Evolutionary conservation across 1,140 invertebrate species (phyloP), one percentile per base, ranked within the genome.

Genomic region (Chironomus striatipennis): DNA sequence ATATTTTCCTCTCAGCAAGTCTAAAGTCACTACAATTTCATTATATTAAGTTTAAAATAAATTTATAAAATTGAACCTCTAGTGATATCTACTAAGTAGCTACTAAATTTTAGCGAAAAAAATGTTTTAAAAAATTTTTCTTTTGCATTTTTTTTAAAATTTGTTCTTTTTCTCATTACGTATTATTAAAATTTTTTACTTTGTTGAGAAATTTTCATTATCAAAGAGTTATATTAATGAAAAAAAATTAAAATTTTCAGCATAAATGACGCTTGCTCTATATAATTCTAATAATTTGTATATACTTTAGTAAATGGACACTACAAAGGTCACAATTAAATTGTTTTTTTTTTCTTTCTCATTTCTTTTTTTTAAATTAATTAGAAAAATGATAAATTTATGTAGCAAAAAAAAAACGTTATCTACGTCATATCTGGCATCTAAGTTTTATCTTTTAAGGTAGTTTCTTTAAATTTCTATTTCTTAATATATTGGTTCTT

Each of bases 291-390:
- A 34, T 34, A 57, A 57, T 57, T 12, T 57, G 47, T 57, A 57
- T n/a, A 57, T 57, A 12, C n/a, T n/a, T 57, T n/a, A 34, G 24
- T 34, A 34, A 34, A 57, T 57, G 47, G 47, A 57, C 47, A 57
- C 47, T 57, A 57, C 47, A 57, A 57, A 57, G 47, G 47, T 57
- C 47, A 57, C 47, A 57, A 57, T 57, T 57, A 57, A 57, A 57
- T n/a, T 57, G 47, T 57, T 57, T 57, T 57, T n/a, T n/a, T 34
- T 34, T 34, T 47, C 15, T 47, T 12, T 57, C 4, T 57, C 12
- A 57, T 4, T n/a, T 57, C 12, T 15, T 57, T 57, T 15, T n/a
- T 57, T 15, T 15, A 57, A 57, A 57, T 57, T 15, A 57, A 57
- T n/a, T 2, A 57, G 5, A 12, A 5, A n/a, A 57, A 15, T 57